Evolutionary conservation across 2,797 vertebrate species (phyloP).

Genomic region (Myioborus miniatus): DNA sequence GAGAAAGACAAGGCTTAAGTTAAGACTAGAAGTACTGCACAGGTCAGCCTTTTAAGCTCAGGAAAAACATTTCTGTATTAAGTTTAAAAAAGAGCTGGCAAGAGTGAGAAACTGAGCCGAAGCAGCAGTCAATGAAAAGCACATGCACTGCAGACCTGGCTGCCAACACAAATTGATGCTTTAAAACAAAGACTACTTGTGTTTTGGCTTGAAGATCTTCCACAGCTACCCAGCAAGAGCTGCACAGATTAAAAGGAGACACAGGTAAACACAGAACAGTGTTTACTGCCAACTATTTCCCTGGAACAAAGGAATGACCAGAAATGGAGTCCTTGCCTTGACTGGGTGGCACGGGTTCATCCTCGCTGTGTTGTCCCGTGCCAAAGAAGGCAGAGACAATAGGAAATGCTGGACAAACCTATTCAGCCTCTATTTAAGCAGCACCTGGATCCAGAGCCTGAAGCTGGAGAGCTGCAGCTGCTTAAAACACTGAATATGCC

Average conservation of each 20-base stretch:
- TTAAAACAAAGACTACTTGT: constrained; percentile 63
- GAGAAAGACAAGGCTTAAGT: not conserved
- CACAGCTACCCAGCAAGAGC: constrained; percentile 11
- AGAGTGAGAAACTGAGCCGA: not conserved
- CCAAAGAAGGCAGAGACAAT: not conserved
- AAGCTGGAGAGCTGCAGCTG: not conserved
- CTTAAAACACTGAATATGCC: not conserved
- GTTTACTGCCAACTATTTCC: not conserved
- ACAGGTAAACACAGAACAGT: not conserved
- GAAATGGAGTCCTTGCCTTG: not conserved
- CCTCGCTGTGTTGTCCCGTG: accelerated
- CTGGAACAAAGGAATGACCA: constrained; percentile 6
- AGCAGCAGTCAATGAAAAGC: constrained; percentile 61
- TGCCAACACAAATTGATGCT: constrained; percentile 64
- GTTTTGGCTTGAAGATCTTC: constrained; percentile 39
- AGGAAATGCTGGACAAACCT: not conserved
- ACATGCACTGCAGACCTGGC: constrained; percentile 45
- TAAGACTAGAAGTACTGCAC: not conserved
- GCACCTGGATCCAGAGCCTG: not conserved
- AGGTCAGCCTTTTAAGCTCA: constrained; percentile 8
- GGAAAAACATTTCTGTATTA: constrained; percentile 32
- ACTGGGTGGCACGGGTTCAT: not conserved
- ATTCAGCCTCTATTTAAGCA: not conserved
- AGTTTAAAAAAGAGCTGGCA: constrained; percentile 17
- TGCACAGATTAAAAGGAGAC: constrained; percentile 17